A percentile compares a stretch with the other conserved stretches of the same genome.
phyloP scores from a whole-genome alignment of 1,140 invertebrate species.

The Octopus sinensis region DNA sequence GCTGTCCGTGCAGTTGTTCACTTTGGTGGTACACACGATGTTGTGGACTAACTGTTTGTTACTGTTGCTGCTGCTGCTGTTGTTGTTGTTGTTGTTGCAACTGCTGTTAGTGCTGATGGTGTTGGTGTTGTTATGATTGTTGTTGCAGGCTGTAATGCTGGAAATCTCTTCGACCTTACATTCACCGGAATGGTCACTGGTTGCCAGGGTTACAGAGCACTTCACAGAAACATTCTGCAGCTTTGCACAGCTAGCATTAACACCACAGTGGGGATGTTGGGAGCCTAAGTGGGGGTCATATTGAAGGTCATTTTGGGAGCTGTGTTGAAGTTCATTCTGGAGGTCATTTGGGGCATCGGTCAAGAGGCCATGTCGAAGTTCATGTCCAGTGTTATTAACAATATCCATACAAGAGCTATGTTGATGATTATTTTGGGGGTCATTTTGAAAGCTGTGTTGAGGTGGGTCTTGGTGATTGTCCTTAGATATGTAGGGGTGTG shows the following conservation, averaged over 20 bases:
- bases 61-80: not conserved
- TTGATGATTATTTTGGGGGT: constrained; percentile 1
- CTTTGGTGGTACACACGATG: not conserved
- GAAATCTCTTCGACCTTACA: not conserved
- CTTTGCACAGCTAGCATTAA: not conserved
- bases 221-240: not conserved
- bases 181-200: not conserved
- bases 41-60: not conserved
- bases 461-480: constrained; percentile 16
- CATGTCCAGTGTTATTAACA: not conserved
- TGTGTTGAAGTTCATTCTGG: not conserved
- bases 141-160: not conserved
- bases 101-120: too few relatives aligned
- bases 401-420: constrained; percentile 12
- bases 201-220: not conserved
- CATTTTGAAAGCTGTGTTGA: constrained; percentile 19
- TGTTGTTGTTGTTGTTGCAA: too few relatives aligned
- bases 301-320: not conserved
- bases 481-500: constrained; percentile 24
- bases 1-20: not conserved
- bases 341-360: not conserved
- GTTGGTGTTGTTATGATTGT: not conserved
- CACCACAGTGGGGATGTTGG: not conserved
- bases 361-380: not conserved
- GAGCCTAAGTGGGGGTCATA: not conserved